Conservation (phyloP, 2,797 vertebrate genomes). For the Champsocephalus gunnari region DNA sequence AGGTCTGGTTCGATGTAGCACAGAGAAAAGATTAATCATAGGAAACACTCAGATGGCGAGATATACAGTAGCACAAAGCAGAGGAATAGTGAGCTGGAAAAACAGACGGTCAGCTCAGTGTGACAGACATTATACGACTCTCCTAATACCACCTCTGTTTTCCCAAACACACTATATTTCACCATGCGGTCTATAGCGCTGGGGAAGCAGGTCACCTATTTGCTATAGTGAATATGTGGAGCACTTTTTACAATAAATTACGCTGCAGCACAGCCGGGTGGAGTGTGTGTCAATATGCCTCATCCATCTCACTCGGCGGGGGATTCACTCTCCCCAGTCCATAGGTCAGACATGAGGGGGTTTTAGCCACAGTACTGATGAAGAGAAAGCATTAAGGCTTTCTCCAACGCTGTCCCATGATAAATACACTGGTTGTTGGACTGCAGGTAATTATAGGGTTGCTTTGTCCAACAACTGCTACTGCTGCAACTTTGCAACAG, state of each 20-base stretch:
- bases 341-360: conserved; percentile 63
- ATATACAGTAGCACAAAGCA: conserved; percentile 50
- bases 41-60: conserved; percentile 72
- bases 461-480: conserved; percentile 25
- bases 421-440: conserved; percentile 57
- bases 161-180: conserved; percentile 45
- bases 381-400: conserved; percentile 71
- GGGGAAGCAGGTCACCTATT: conserved; percentile 51
- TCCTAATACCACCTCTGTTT: conserved; percentile 25
- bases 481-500: conserved; percentile 6
- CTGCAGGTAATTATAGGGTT: conserved; percentile 53
- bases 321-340: conserved; percentile 40
- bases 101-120: conserved; percentile 46
- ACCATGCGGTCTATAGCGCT: conserved; percentile 28
- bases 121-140: conserved; percentile 49
- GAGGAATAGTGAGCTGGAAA: conserved; percentile 45
- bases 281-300: conserved; percentile 67
- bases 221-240: conserved; percentile 53
- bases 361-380: conserved; percentile 74
- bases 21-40: conserved; percentile 75
- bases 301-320: conserved; percentile 55
- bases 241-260: conserved; percentile 66
- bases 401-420: conserved; percentile 54
- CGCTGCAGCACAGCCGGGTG: conserved; percentile 41
- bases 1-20: conserved; percentile 70